Percentiles rank a stretch among this genome's conserved stretches.
Evolutionary conservation across 1,140 invertebrate species (phyloP).

Genomic region (Platorchestia sp.): DNA sequence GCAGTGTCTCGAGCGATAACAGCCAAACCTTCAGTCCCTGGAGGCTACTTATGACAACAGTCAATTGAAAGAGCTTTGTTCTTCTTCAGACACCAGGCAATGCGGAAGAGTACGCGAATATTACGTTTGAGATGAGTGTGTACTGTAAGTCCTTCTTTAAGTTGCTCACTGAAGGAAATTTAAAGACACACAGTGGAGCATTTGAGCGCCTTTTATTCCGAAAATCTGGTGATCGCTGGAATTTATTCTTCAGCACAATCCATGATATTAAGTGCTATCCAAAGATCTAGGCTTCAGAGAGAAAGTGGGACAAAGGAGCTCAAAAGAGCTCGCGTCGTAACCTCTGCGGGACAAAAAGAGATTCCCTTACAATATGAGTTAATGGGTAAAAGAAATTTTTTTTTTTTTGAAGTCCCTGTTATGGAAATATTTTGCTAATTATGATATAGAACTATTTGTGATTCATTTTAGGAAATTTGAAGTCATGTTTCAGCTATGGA

Average conservation of each 20-base stretch:
- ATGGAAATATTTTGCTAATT: neutral
- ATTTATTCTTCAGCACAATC: neutral
- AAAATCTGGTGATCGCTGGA: too few relatives aligned
- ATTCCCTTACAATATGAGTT: too few relatives aligned
- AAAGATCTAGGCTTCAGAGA: too few relatives aligned
- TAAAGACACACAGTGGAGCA: too few relatives aligned
- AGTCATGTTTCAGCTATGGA: neutral
- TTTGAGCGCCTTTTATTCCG: too few relatives aligned
- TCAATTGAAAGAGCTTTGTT: neutral
- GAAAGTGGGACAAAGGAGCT: too few relatives aligned
- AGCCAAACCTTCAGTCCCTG: neutral
- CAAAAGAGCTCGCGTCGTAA: too few relatives aligned
- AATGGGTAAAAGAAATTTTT: too few relatives aligned
- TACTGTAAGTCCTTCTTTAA: neutral
- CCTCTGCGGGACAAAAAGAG: too few relatives aligned
- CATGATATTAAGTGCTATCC: neutral
- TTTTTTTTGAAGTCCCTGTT: too few relatives aligned
- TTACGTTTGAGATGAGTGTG: neutral
- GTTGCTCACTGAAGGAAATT: too few relatives aligned
- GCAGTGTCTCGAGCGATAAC: neutral
- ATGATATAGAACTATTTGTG: too few relatives aligned
- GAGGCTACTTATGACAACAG: neutral
- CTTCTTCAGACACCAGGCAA: neutral
- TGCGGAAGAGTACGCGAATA: neutral
- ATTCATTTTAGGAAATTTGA: neutral